phyloP scores from a whole-genome alignment of 2,113 vertebrate species.

The Eudyptes chrysolophus region DNA sequence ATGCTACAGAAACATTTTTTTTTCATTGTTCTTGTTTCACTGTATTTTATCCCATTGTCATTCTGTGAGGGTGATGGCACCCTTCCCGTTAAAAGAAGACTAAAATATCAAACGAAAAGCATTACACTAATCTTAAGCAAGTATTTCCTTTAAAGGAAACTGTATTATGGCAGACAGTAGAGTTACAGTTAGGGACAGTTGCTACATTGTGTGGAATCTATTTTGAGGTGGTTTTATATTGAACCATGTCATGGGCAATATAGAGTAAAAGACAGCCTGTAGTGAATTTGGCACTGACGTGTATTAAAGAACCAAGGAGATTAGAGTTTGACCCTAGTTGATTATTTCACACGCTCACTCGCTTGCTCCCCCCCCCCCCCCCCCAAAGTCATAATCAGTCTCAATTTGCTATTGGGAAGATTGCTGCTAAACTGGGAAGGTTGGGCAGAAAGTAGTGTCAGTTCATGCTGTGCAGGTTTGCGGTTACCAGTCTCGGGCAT shows the following conservation, averaged over 20 bases:
- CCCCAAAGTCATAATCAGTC: not conserved
- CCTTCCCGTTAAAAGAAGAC: not conserved
- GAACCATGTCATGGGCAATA: rapidly evolving
- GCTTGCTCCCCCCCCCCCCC: rapidly evolving
- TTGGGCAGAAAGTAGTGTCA: rapidly evolving
- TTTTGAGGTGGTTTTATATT: not conserved
- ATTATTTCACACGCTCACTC: not conserved
- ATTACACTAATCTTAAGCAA: not conserved
- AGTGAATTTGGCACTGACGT: not conserved
- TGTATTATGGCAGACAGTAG: not conserved
- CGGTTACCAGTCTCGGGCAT: not conserved
- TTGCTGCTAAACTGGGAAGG: not conserved
- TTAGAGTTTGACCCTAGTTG: not conserved
- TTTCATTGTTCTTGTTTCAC: not conserved
- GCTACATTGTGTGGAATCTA: not conserved
- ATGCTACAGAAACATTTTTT: not conserved
- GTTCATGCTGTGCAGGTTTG: not conserved
- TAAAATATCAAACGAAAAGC: not conserved
- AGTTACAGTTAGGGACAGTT: not conserved
- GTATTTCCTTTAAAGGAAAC: not conserved
- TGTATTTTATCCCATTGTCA: not conserved
- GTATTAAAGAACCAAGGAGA: not conserved
- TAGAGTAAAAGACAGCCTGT: not conserved
- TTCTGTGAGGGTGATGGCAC: not conserved
- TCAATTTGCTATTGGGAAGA: not conserved